Conservation (phyloP, 1,140 invertebrate species). For the Macrobrachium nipponense region DNA sequence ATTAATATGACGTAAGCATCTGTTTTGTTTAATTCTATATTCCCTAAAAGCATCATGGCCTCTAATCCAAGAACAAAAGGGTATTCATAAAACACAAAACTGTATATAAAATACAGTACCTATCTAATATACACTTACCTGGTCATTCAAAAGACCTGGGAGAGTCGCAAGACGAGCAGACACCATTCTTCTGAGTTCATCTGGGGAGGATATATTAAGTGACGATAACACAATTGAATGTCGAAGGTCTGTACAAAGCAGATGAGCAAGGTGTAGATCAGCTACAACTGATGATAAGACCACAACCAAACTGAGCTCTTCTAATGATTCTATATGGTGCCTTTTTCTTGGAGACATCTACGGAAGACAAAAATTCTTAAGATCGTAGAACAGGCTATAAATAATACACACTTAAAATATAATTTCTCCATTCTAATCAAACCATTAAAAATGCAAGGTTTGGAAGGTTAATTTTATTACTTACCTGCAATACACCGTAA, state of each 20-base stretch:
- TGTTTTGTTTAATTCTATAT: too few relatives aligned
- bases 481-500: too few relatives aligned
- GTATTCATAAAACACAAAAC: neutral
- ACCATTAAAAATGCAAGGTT: too few relatives aligned
- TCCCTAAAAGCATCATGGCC: too few relatives aligned
- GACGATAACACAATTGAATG: conserved; percentile 26
- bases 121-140: neutral
- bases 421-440: too few relatives aligned
- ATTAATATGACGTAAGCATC: too few relatives aligned
- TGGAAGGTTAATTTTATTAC: too few relatives aligned
- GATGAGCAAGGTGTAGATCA: conserved; percentile 34
- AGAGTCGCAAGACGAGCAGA: neutral
- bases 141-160: conserved; percentile 42
- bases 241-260: conserved; percentile 21
- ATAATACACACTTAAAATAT: too few relatives aligned
- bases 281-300: conserved; percentile 31
- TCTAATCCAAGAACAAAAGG: neutral
- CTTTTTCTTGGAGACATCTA: conserved; percentile 26
- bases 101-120: neutral
- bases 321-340: conserved; percentile 29
- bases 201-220: conserved; percentile 20
- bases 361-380: neutral
- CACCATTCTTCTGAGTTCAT: conserved; percentile 10
- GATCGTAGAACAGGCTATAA: too few relatives aligned
- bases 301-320: conserved; percentile 33